Conservation (phyloP, 2,888 invertebrate genomes). For the Amphipyra berbera region DNA sequence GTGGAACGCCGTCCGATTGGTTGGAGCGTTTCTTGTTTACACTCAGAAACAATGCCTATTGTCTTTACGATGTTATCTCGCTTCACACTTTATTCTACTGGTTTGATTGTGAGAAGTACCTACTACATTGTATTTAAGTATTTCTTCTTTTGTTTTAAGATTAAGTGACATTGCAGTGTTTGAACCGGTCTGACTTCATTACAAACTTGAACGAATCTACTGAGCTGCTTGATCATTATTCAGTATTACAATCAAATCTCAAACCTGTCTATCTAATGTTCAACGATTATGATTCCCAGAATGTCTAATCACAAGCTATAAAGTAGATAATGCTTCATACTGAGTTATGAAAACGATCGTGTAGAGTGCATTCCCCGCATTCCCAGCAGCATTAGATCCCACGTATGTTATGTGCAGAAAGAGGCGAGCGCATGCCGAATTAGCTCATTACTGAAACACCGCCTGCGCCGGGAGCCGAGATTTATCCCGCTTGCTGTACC, state of each 20-base stretch:
- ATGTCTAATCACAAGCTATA: slow-evolving; percentile 39
- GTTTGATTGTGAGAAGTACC: slow-evolving; percentile 41
- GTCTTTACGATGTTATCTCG: slow-evolving; percentile 69
- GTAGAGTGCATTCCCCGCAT: slow-evolving; percentile 68
- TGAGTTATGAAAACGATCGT: slow-evolving; percentile 45
- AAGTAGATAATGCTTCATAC: slow-evolving; percentile 46
- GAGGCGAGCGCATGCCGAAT: slow-evolving; percentile 75
- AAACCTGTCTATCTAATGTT: slow-evolving; percentile 17
- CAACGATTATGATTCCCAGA: slow-evolving; percentile 41
- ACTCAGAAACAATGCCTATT: slow-evolving; percentile 79
- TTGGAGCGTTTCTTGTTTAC: slow-evolving; percentile 71
- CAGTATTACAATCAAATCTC: slow-evolving; percentile 7
- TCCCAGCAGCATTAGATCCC: slow-evolving; percentile 63
- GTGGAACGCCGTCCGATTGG: slow-evolving; percentile 75
- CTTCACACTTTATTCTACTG: slow-evolving; percentile 56
- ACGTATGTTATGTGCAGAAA: slow-evolving; percentile 56
- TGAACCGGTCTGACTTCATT: slow-evolving; percentile 20
- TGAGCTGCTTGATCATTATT: background rate
- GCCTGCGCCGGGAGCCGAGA: slow-evolving; percentile 67
- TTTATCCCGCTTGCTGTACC: slow-evolving; percentile 75
- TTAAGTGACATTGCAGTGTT: slow-evolving; percentile 30
- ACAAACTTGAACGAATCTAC: background rate
- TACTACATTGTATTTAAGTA: slow-evolving; percentile 39
- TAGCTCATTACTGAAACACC: slow-evolving; percentile 79
- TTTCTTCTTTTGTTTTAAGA: slow-evolving; percentile 39